Conservation (phyloP, 23 tunicate species). For the Phallusia fumigata region DNA sequence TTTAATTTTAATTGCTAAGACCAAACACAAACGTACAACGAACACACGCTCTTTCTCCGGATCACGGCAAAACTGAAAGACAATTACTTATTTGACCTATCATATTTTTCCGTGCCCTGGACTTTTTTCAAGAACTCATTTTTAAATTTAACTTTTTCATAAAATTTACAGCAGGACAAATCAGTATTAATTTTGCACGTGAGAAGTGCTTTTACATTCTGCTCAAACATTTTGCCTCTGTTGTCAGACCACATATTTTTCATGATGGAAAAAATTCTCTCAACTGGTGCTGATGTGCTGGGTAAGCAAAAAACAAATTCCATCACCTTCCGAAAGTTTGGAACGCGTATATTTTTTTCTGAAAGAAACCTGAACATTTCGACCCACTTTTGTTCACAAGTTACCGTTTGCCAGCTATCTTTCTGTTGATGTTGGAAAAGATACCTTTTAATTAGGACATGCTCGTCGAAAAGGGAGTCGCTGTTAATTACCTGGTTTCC, state of each 20-base stretch:
- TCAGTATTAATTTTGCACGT: constrained; percentile 46
- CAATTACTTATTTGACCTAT: constrained; percentile 32
- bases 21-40: background rate
- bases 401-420: constrained; percentile 58
- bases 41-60: background rate
- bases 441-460: constrained; percentile 58
- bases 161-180: constrained; percentile 55
- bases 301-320: constrained; percentile 66
- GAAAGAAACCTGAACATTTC: constrained; percentile 32
- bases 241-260: constrained; percentile 57
- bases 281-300: constrained; percentile 57
- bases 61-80: background rate
- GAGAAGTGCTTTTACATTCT: constrained; percentile 60
- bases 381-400: constrained; percentile 63
- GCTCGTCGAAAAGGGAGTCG: constrained; percentile 58
- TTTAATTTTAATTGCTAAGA: background rate
- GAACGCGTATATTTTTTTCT: constrained; percentile 41
- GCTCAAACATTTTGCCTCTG: constrained; percentile 63
- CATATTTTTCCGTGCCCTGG: constrained; percentile 43
- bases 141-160: constrained; percentile 51
- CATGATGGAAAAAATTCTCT: constrained; percentile 53
- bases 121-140: constrained; percentile 47
- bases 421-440: constrained; percentile 18
- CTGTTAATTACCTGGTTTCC: constrained; percentile 44
- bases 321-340: constrained; percentile 56